A percentile compares a stretch with the other conserved stretches of the same genome.
These are phyloP conservation scores for Paralichthys olivaceus DNA, from an alignment of 2,113 vertebrate species.

Conservation along the genomic window DNA sequence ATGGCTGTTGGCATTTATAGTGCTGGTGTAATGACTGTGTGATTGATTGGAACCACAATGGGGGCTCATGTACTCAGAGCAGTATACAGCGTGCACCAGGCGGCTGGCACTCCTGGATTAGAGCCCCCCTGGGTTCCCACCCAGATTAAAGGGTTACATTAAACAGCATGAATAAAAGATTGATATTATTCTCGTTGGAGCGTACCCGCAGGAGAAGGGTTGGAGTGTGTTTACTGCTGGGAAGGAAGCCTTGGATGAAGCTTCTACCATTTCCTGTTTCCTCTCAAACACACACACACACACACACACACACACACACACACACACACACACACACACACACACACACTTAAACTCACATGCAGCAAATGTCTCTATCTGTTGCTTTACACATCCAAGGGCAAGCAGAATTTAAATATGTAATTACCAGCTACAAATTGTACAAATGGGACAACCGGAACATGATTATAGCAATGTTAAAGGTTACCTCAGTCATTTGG, in stretches of 20 bases:
- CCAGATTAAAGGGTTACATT: slow-evolving; percentile 87
- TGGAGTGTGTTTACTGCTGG: slow-evolving; percentile 57
- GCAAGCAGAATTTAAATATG: slow-evolving; percentile 54
- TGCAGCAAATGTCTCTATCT: slow-evolving; percentile 24
- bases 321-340: not conserved
- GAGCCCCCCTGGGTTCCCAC: slow-evolving; percentile 80
- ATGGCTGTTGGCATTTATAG: slow-evolving; percentile 79
- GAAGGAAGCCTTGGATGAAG: slow-evolving; percentile 42
- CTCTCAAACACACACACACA: slow-evolving; percentile 6
- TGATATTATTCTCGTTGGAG: slow-evolving; percentile 85
- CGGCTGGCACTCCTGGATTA: slow-evolving; percentile 79
- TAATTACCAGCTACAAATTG: slow-evolving; percentile 63
- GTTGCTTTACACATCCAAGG: slow-evolving; percentile 38
- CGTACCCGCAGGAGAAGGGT: slow-evolving; percentile 52
- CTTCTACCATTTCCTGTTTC: slow-evolving; percentile 41
- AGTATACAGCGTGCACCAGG: slow-evolving; percentile 62
- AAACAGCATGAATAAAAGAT: slow-evolving; percentile 86
- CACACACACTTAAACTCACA: no score
- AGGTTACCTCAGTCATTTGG: slow-evolving; percentile 71
- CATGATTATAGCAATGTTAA: slow-evolving; percentile 60
- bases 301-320: no score
- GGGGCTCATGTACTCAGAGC: slow-evolving; percentile 78
- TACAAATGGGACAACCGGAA: slow-evolving; percentile 58
- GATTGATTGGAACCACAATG: slow-evolving; percentile 85
- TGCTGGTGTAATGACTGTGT: slow-evolving; percentile 75